Base-by-base conservation (phyloP, 2,113 vertebrate species). In the Thermophis baileyi region DNA sequence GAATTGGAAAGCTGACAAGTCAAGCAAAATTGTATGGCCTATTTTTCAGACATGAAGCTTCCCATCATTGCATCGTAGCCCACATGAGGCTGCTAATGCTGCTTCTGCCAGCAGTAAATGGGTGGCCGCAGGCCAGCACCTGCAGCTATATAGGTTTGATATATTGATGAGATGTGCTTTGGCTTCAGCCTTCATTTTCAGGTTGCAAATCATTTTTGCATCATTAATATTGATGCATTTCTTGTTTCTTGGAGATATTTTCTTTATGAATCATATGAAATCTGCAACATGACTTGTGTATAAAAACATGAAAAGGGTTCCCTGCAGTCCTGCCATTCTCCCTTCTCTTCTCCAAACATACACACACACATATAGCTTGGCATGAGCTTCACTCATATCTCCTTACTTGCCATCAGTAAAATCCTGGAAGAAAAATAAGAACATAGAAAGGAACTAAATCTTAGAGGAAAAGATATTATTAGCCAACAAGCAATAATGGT, bases 251-350 rank as follows among this genome's bases (percentile, higher is more conserved):
- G 94, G 94, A 95, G 95, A 94, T 91, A 87, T 95, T 96, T 94
- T 96, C 89, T 91, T 90, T 95, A 91, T 91, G 94, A 94, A 93
- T 95, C 93, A 95, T 89, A 85, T 91, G 93, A 96, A 96, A 94
- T 91, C 60, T 92, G 92, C 91, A 95, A 57, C 53, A 40, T 92
- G 95, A 93, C 57, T 69, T 50, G 95, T 90, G 94, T 90, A 94
- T 92, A 1, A 94, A 97, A 96, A 95, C 74, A 30, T 51, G 8
- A 89, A 90, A 91, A 94, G 63, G 90, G 93, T 50, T 9, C 91
- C 94, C 92, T 91, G 57, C 22, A 81, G 93, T 88, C 85, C 92
- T 95, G 92, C 93, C 88, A 90, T 95, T 95, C 54, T 93, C 89
- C 92, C 87, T 55, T 22, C 16, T 27, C 94, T 91, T 27, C 57